Conservation (phyloP, 2,113 vertebrate genomes). For the Gambusia affinis region DNA sequence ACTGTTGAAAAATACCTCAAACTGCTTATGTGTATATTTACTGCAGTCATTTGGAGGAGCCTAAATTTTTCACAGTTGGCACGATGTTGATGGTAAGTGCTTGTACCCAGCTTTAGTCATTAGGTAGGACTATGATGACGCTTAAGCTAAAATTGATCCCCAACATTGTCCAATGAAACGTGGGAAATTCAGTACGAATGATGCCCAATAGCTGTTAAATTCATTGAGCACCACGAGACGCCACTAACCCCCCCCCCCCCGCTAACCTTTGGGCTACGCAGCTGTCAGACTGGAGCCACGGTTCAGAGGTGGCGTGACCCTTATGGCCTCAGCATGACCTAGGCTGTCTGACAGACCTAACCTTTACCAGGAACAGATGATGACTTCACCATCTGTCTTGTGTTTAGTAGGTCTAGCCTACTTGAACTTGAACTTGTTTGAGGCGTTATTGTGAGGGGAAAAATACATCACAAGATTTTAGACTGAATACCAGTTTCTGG, state of each 20-base stretch:
- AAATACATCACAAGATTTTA: not conserved
- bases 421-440: slow-evolving; percentile 78
- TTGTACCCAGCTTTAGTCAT: not conserved
- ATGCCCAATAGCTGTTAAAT: slow-evolving; percentile 43
- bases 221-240: slow-evolving; percentile 52
- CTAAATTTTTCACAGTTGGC: not conserved
- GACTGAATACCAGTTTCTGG: not conserved
- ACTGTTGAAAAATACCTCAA: not conserved
- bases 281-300: slow-evolving; percentile 67
- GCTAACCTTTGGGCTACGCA: slow-evolving; percentile 66
- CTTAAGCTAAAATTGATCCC: not conserved
- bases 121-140: not conserved
- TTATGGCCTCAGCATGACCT: slow-evolving; percentile 56
- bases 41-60: not conserved
- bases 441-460: slow-evolving; percentile 26
- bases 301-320: slow-evolving; percentile 67
- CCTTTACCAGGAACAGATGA: slow-evolving; percentile 65
- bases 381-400: slow-evolving; percentile 74
- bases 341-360: slow-evolving; percentile 68
- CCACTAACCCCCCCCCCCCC: slow-evolving; percentile 37
- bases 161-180: slow-evolving; percentile 4
- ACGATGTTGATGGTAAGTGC: slow-evolving; percentile 2
- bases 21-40: not conserved
- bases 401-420: slow-evolving; percentile 53
- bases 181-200: slow-evolving; percentile 12